These are phyloP conservation scores for Caradrina kadenii DNA, from an alignment of 2,888 invertebrate species.

Conservation along the genomic window DNA sequence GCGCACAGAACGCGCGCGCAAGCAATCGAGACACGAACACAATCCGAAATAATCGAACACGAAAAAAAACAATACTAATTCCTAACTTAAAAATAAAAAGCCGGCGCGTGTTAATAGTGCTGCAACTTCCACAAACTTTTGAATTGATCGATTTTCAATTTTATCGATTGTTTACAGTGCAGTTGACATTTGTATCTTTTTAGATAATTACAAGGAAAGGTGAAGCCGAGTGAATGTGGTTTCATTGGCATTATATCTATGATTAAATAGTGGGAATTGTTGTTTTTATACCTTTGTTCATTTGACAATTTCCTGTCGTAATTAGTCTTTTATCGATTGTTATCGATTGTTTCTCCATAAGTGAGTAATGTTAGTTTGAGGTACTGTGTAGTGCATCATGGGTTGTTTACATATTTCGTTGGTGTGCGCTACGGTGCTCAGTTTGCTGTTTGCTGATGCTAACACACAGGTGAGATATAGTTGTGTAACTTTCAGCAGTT, in stretches of 20 bases:
- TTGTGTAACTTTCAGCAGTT: conserved; percentile 31
- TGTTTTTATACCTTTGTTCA: conserved; percentile 56
- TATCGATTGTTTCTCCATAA: conserved; percentile 43
- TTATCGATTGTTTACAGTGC: conserved; percentile 47
- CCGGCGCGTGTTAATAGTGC: conserved; percentile 40
- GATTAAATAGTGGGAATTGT: conserved; percentile 56
- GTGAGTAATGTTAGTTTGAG: conserved; percentile 67
- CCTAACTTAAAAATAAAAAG: conserved; percentile 6
- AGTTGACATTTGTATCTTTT: conserved; percentile 52
- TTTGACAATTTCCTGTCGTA: conserved; percentile 50
- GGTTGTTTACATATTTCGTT: conserved; percentile 71
- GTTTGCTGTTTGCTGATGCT: conserved; percentile 68
- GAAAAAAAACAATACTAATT: conserved; percentile 55
- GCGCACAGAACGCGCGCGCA: conserved; percentile 63
- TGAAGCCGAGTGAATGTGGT: conserved; percentile 62
- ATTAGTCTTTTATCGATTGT: conserved; percentile 49
- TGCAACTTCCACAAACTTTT: conserved; percentile 16
- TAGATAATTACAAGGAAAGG: conserved; percentile 57
- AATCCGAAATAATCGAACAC: conserved; percentile 64
- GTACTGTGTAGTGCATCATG: conserved; percentile 72
- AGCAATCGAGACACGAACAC: conserved; percentile 57
- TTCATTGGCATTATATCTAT: conserved; percentile 57
- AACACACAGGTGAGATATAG: conserved; percentile 73
- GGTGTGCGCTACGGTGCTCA: conserved; percentile 72
- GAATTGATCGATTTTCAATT: conserved; percentile 26